phyloP scores from a whole-genome alignment of 1,140 invertebrate genomes.

The Drepana arcuata region DNA sequence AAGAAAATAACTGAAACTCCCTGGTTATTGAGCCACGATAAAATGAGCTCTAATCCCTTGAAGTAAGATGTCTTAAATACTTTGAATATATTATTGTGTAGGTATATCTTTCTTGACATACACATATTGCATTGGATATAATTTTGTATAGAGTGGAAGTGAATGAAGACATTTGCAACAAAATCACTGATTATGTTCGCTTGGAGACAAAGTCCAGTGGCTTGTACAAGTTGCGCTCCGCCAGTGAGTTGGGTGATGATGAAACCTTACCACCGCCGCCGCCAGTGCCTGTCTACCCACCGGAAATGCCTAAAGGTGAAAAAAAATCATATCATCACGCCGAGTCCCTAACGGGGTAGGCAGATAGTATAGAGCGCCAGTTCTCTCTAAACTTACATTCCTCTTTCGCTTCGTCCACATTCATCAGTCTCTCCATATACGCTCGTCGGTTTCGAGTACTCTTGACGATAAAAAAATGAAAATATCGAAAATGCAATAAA shows the following conservation, averaged over 20 bases:
- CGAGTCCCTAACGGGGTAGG: no score
- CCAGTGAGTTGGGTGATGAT: conserved; percentile 27
- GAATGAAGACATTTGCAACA: conserved; percentile 36
- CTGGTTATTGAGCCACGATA: background rate
- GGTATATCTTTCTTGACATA: no score
- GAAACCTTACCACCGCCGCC: conserved; percentile 41
- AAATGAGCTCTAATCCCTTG: background rate
- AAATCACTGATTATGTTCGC: conserved; percentile 33
- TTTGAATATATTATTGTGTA: no score
- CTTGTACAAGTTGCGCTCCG: conserved; percentile 29
- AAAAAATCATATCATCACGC: no score
- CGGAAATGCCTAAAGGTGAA: conserved; percentile 45
- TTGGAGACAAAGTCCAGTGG: conserved; percentile 30
- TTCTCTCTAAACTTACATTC: no score
- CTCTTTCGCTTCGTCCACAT: no score
- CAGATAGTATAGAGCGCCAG: no score
- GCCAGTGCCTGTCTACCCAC: conserved; percentile 32
- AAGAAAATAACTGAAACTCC: conserved; percentile 16
- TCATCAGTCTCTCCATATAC: no score
- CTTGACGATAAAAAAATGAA: no score
- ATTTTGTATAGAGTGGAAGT: conserved; percentile 41
- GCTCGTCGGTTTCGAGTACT: no score
- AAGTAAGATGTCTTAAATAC: no score
- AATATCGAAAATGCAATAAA: no score
- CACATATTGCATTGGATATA: conserved; percentile 4